These are phyloP conservation scores for Tribolium madens DNA, from an alignment of 1,140 invertebrate species.

Conservation along the genomic window DNA sequence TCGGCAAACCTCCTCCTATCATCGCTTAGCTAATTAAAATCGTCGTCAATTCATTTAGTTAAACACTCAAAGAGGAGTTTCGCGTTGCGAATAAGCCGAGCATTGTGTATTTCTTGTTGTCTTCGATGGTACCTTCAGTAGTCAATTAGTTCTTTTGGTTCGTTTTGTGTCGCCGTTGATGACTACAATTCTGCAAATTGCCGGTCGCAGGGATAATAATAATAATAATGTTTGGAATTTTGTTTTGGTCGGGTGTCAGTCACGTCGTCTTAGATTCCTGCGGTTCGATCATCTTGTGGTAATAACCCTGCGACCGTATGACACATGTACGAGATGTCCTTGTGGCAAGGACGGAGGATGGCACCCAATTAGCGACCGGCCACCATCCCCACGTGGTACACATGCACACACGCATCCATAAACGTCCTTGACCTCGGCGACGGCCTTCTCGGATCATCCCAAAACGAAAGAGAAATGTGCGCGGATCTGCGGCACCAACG, in stretches of 20 bases:
- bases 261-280: conserved; percentile 26
- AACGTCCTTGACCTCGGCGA: conserved; percentile 12
- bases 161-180: conserved; percentile 23
- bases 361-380: conserved; percentile 30
- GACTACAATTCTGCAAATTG: conserved; percentile 14
- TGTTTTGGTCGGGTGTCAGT: conserved; percentile 19
- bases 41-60: background rate
- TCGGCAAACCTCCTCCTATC: conserved; percentile 13
- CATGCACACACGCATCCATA: background rate
- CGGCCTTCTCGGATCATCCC: conserved; percentile 31
- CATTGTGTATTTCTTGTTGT: background rate
- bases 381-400: conserved; percentile 18
- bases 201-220: background rate
- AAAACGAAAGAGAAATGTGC: conserved; percentile 34
- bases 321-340: conserved; percentile 24
- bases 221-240: conserved; percentile 19
- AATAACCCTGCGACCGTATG: conserved; percentile 29
- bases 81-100: too few species aligned
- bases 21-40: conserved; percentile 27
- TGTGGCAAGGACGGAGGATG: conserved; percentile 33
- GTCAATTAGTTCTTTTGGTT: conserved; percentile 25
- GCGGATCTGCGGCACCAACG: conserved; percentile 27
- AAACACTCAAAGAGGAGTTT: background rate
- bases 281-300: conserved; percentile 9
- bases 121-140: background rate